phyloP scores from a whole-genome alignment of 2,797 vertebrate species.

The Paramormyrops hopkinsi region DNA sequence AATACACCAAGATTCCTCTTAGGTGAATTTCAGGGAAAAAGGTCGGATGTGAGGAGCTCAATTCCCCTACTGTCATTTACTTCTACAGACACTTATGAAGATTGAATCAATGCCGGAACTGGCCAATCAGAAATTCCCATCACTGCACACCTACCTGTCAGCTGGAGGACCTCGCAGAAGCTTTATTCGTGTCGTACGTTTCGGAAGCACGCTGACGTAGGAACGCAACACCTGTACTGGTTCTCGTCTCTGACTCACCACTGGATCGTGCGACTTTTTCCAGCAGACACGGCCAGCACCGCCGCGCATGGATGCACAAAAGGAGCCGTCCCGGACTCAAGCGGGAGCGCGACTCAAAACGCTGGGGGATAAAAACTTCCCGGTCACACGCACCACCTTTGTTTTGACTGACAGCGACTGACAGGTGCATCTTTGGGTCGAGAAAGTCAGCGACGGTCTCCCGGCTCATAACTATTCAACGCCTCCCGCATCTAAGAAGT shows the following conservation, averaged over 20 bases:
- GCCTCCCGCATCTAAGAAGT: conserved; percentile 51
- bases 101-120: no score
- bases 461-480: conserved; percentile 63
- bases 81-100: neutral
- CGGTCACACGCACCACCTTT: conserved; percentile 5
- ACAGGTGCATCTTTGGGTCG: conserved; percentile 10
- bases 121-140: neutral
- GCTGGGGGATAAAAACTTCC: neutral
- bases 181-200: neutral
- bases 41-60: neutral
- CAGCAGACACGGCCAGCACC: neutral
- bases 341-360: conserved; percentile 17
- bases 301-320: neutral
- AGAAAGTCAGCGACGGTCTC: conserved; percentile 31
- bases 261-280: neutral
- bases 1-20: neutral
- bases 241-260: neutral
- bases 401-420: conserved; percentile 59
- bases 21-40: neutral
- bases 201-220: neutral
- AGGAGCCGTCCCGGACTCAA: neutral
- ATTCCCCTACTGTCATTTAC: neutral
- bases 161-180: neutral
- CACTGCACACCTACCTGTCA: neutral
- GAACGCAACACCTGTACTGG: neutral